Base-by-base conservation (phyloP, 2,888 invertebrate genomes). In the Calliopum simillimum region DNA sequence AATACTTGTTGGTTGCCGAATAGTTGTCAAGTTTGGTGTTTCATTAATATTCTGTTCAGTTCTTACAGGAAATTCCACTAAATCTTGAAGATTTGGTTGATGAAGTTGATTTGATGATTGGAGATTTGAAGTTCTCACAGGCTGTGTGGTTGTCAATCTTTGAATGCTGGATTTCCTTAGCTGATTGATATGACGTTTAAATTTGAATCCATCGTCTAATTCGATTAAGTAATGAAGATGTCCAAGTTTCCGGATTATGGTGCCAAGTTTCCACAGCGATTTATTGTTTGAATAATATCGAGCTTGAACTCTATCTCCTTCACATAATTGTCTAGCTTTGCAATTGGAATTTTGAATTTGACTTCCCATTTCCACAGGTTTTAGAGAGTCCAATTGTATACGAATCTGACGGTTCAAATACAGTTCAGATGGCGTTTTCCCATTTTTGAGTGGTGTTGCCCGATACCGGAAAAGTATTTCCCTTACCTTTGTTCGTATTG, bases 391-490 rank as follows among this genome's bases (percentile, higher is more conserved):
- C 11, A 72, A 33, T 44, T 59, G 59, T 16, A 61, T 73, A 13
- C 59, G 64, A 44, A 73, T 70, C 59, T 73, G 69, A 13, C 65
- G 66, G 11, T 68, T 58, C 1, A 71, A 33, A 13, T 71, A 71
- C n/a, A 46, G 59, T n/a, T 70, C 73, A 4, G 70, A 58, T 33
- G 73, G 71, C n/a, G 71, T 68, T 13, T 68, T 70, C 2, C 63
- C 68, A 56, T 70, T 65, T 12, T 58, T 55, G n/a, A 70, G 44
- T 23, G 72, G 70, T 62, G 71, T 70, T 21, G 72, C 69, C 12
- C 69, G 61, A 25, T 68, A 71, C 3, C 63, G 47, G 55, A 67
- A 67, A 16, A 67, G 12, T 41, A 69, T 69, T 56, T 67, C 69
- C 62, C 61, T 43, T 23, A 68, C 53, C 19, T 68, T 70, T 14